A percentile compares a stretch with the other conserved stretches of the same genome.
These are phyloP conservation scores for Nomada ruficornis DNA, from an alignment of 2,888 invertebrate species.

Conservation along the genomic window DNA sequence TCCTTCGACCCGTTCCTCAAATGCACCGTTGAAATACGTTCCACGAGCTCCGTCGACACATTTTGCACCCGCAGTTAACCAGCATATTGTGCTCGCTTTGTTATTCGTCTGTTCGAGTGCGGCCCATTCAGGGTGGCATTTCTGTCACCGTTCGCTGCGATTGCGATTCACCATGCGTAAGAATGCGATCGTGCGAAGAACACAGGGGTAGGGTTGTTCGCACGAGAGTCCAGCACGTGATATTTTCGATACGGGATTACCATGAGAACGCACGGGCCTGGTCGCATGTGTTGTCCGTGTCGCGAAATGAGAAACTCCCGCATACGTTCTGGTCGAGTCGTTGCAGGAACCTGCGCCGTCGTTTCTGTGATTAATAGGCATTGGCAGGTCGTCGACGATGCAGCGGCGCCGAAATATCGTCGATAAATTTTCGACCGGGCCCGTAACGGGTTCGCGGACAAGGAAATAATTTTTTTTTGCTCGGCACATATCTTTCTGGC, in stretches of 20 bases:
- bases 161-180: slow-evolving; percentile 4
- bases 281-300: slow-evolving; percentile 60
- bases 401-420: slow-evolving; percentile 46
- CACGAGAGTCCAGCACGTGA: slow-evolving; percentile 50
- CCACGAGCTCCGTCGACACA: neutral
- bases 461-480: slow-evolving; percentile 41
- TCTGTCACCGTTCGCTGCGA: neutral
- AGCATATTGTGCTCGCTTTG: neutral
- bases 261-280: slow-evolving; percentile 67
- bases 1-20: neutral
- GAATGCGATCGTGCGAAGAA: slow-evolving; percentile 39
- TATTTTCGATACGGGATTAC: slow-evolving; percentile 63
- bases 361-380: slow-evolving; percentile 63
- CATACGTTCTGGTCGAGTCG: slow-evolving; percentile 40
- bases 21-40: neutral
- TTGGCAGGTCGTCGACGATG: slow-evolving; percentile 45
- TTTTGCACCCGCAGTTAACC: neutral
- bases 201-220: slow-evolving; percentile 41
- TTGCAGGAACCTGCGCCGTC: slow-evolving; percentile 23
- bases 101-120: neutral
- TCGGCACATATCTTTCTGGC: slow-evolving; percentile 3
- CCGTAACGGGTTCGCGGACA: slow-evolving; percentile 29
- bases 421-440: slow-evolving; percentile 61
- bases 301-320: slow-evolving; percentile 57
- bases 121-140: neutral